Percentiles rank a stretch among this genome's conserved stretches.
Conservation (phyloP, 2,888 invertebrate genomes). For the Drosophila affinis region DNA sequence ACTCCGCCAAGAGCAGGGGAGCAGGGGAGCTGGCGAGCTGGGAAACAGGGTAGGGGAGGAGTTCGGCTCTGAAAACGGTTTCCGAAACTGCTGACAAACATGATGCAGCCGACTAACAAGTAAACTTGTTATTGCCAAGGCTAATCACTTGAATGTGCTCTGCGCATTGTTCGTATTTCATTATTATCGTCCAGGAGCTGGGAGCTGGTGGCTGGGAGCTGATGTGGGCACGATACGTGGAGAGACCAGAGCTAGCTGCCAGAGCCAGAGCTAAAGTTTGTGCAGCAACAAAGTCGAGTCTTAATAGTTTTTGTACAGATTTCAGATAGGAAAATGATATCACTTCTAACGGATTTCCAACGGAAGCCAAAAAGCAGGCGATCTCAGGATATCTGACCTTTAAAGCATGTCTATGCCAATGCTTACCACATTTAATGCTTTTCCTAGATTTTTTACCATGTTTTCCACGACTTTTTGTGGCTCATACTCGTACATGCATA, state of each 20-base stretch:
- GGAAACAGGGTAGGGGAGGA: too few relatives aligned
- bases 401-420: neutral
- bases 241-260: neutral
- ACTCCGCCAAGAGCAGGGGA: neutral
- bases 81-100: constrained; percentile 48
- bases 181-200: constrained; percentile 1
- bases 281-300: neutral
- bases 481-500: neutral
- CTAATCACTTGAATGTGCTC: constrained; percentile 53
- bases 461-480: neutral
- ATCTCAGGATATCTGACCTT: too few relatives aligned
- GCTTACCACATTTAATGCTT: neutral
- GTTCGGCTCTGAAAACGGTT: constrained; percentile 1
- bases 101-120: constrained; percentile 53
- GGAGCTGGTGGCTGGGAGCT: too few relatives aligned
- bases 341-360: too few relatives aligned
- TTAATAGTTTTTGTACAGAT: neutral
- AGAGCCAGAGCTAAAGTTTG: neutral
- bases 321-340: neutral
- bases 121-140: constrained; percentile 63
- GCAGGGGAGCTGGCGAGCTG: too few relatives aligned
- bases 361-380: too few relatives aligned
- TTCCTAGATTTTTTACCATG: neutral
- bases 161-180: constrained; percentile 50
- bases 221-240: neutral